Evolutionary conservation across 2,113 vertebrate genomes (phyloP), one percentile per base, ranked within the genome.

Genomic region (Pedetes capensis): DNA sequence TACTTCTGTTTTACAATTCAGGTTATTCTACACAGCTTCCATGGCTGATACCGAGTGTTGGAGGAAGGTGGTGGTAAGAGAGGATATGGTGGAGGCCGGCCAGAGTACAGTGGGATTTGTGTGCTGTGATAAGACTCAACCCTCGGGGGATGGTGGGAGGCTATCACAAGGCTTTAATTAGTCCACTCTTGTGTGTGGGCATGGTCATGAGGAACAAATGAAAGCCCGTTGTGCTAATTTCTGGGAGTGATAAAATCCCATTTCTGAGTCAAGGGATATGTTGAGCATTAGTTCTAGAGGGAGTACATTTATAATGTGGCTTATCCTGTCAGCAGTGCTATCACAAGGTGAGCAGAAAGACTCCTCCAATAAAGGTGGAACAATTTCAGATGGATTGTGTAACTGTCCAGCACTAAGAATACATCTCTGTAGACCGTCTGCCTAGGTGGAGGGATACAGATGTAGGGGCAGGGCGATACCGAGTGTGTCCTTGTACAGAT

Each of bases 251-350:
- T 79, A 88, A 94, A 91, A 74, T 88, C 59, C 37, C 22, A 25
- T 94, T 94, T 95, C 91, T 82, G 55, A 94, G 78, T 87, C 88
- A 61, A 68, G 34, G 29, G 14, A 34, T 88, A 14, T 68, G 68
- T 22, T 93, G 51, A 71, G 25, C 17, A 17, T 82, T 79, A 79
- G 49, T 63, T 68, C 61, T 22, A 86, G 47, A 95, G 63, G 37
- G 86, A 47, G 8, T 88, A 23, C 51, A 32, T 95, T 94, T 91
- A 55, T 82, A 66, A 59, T 27, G 68, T 88, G 68, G 69, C 68
- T 72, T 69, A 34, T 23, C 57, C 37, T 16, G 20, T 91, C 29
- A 75, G 22, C 42, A 64, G 32, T 74, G 66, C 63, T 59, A 16
- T 71, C 34, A 39, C 25, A 81, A 84, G 23, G 51, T 94, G 55